A percentile compares a stretch with the other conserved stretches of the same genome.
These are phyloP conservation scores for Rhogogaster chlorosoma DNA, from an alignment of 2,888 invertebrate genomes.

Conservation along the genomic window DNA sequence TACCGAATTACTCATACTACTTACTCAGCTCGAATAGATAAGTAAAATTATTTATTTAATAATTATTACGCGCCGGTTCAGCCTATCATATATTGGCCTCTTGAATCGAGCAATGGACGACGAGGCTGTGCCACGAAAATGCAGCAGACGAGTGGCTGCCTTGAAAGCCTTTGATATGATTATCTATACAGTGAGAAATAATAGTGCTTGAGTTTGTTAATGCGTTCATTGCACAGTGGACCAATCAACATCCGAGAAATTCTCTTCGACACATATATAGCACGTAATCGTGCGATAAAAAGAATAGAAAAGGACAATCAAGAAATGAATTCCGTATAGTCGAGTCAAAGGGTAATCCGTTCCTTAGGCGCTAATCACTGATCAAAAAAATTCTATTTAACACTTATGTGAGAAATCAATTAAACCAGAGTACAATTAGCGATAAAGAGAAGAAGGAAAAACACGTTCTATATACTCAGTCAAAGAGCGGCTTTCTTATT, in stretches of 20 bases:
- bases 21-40: background rate
- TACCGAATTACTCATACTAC: background rate
- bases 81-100: background rate
- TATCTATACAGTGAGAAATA: conserved; percentile 2
- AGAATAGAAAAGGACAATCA: background rate
- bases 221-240: background rate
- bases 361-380: background rate
- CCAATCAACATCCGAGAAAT: conserved; percentile 1
- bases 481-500: background rate
- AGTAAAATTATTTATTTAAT: background rate
- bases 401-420: background rate
- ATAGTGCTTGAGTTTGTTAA: conserved; percentile 15
- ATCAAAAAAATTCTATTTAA: background rate
- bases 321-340: background rate
- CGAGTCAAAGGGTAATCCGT: background rate
- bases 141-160: background rate
- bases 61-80: background rate
- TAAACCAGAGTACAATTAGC: background rate
- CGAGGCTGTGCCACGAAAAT: background rate
- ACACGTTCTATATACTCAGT: background rate
- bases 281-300: background rate
- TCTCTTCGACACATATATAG: background rate
- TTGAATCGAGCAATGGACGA: background rate
- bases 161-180: background rate
- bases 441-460: background rate